Percentiles rank a stretch among this genome's conserved stretches.
These are phyloP conservation scores for Bombylius discolor DNA, from an alignment of 2,888 invertebrate species.

Conservation along the genomic window DNA sequence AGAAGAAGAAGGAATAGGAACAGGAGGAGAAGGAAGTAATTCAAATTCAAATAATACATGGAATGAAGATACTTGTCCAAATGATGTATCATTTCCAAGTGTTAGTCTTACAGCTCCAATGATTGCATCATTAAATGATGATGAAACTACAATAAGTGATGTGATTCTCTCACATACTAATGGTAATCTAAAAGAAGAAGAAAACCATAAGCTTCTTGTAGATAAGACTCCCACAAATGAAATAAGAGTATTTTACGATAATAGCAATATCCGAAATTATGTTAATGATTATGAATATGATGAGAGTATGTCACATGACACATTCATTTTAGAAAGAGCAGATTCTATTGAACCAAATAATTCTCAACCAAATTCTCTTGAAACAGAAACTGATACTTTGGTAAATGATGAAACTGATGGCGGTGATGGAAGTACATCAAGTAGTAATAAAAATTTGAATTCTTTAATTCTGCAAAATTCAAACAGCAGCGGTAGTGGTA, in stretches of 20 bases:
- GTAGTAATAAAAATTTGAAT: neutral
- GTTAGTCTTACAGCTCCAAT: conserved; percentile 63
- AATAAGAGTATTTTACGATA: conserved; percentile 7
- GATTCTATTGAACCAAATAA: neutral
- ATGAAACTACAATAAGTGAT: conserved; percentile 25
- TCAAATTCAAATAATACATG: conserved; percentile 48
- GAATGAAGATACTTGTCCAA: conserved; percentile 68
- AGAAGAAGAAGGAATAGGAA: neutral
- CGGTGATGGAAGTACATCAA: neutral
- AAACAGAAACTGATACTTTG: conserved; percentile 26
- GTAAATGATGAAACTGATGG: conserved; percentile 16
- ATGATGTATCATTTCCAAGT: conserved; percentile 69
- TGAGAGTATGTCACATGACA: neutral
- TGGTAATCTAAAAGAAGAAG: conserved; percentile 1
- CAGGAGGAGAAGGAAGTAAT: neutral
- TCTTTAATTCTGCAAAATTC: neutral
- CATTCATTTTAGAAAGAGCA: neutral
- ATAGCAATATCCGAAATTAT: neutral
- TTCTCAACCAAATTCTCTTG: conserved; percentile 25
- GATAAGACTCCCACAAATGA: conserved; percentile 32
- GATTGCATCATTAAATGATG: conserved; percentile 53
- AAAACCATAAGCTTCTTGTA: conserved; percentile 19
- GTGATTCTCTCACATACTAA: neutral
- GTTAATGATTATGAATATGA: neutral
- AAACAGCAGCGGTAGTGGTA: conserved; percentile 12